Conservation (phyloP, 2,797 vertebrate genomes). For the Sebastes nivosus region DNA sequence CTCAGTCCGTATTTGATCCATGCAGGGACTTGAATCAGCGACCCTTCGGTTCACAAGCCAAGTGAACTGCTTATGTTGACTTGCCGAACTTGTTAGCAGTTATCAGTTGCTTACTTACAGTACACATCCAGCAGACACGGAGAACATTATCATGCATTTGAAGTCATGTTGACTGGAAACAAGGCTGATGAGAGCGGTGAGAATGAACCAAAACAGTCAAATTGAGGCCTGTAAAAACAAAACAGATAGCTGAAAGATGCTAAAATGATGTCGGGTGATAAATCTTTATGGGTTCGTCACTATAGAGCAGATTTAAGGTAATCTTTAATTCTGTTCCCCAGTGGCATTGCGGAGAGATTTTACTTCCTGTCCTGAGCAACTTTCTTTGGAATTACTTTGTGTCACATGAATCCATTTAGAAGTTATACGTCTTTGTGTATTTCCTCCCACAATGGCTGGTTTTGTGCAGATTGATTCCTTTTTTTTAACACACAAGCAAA, state of each 20-base stretch:
- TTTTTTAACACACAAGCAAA: conserved; percentile 19
- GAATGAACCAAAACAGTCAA: too few relatives aligned
- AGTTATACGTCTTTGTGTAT: neutral
- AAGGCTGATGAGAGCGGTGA: too few relatives aligned
- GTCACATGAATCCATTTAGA: neutral
- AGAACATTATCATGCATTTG: too few relatives aligned
- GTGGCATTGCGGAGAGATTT: neutral
- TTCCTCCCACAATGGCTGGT: neutral
- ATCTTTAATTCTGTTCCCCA: neutral
- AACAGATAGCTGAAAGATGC: neutral
- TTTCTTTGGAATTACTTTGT: neutral
- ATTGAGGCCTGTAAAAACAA: too few relatives aligned
- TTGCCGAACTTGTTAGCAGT: too few relatives aligned
- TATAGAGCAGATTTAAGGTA: neutral
- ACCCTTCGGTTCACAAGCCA: too few relatives aligned
- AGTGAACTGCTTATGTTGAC: too few relatives aligned
- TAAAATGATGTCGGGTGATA: neutral
- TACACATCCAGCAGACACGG: too few relatives aligned
- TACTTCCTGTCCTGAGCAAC: neutral
- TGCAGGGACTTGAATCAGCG: too few relatives aligned
- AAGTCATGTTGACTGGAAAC: too few relatives aligned
- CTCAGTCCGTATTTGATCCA: too few relatives aligned
- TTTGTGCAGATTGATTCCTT: conserved; percentile 13
- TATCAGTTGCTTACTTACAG: neutral
- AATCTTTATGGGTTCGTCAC: neutral